A percentile compares a stretch with the other conserved stretches of the same genome.
Evolutionary conservation across 2,888 invertebrate genomes (phyloP).

Genomic region (Hypolimnas misippus): DNA sequence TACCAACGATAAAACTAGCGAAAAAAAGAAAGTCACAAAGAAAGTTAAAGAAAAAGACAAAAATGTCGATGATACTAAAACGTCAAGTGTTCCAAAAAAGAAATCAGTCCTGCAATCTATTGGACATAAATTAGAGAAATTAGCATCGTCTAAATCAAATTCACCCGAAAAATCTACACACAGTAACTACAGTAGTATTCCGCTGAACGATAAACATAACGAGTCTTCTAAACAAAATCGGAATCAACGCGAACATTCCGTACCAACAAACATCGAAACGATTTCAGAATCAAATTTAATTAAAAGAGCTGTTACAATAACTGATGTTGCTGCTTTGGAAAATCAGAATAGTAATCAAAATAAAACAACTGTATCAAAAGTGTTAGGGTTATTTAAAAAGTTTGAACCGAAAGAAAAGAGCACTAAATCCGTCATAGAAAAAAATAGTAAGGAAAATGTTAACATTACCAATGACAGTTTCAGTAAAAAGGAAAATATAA

Average conservation of each 20-base stretch:
- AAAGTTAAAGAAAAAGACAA: slow-evolving; percentile 77
- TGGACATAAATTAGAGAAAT: slow-evolving; percentile 90
- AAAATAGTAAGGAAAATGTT: slow-evolving; percentile 52
- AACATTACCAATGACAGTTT: slow-evolving; percentile 15
- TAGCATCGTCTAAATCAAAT: slow-evolving; percentile 81
- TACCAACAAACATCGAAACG: slow-evolving; percentile 81
- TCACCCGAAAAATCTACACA: slow-evolving; percentile 82
- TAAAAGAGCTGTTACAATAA: slow-evolving; percentile 89
- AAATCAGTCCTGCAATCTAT: slow-evolving; percentile 89
- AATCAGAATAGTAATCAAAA: slow-evolving; percentile 71
- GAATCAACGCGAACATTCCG: slow-evolving; percentile 86
- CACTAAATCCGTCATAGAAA: slow-evolving; percentile 61
- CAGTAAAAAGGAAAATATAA: slow-evolving; percentile 47
- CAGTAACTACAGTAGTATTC: slow-evolving; percentile 56
- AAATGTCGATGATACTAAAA: slow-evolving; percentile 61
- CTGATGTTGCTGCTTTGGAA: slow-evolving; percentile 84
- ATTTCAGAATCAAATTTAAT: slow-evolving; percentile 87
- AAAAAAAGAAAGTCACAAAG: slow-evolving; percentile 75
- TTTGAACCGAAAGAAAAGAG: slow-evolving; percentile 85
- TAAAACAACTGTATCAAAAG: slow-evolving; percentile 88
- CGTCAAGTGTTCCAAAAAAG: slow-evolving; percentile 76
- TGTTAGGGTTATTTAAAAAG: slow-evolving; percentile 90
- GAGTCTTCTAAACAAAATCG: slow-evolving; percentile 78
- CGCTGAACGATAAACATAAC: slow-evolving; percentile 57
- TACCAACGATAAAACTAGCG: slow-evolving; percentile 58